A percentile compares a stretch with the other conserved stretches of the same genome.
phyloP scores from a whole-genome alignment of 2,797 vertebrate species.

The Ibycter americanus region DNA sequence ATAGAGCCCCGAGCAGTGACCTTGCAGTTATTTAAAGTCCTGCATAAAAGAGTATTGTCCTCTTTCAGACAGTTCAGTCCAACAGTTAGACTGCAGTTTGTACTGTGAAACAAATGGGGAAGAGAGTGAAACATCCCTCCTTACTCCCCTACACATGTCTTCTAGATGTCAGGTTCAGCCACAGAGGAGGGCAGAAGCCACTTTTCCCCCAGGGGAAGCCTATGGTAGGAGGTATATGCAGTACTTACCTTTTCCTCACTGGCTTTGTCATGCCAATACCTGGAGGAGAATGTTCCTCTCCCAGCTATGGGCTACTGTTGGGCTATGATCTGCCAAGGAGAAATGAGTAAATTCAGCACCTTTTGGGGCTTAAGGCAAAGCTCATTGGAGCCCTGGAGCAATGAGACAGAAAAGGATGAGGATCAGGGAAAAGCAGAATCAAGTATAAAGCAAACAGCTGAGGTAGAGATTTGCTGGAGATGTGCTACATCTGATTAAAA shows the following conservation, averaged over 20 bases:
- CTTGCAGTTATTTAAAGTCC: not conserved
- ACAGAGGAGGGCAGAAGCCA: not conserved
- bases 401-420: not conserved
- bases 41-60: not conserved
- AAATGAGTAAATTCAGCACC: not conserved
- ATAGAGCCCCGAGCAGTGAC: not conserved
- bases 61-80: not conserved
- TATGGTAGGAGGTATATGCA: not conserved
- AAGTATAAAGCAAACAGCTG: not conserved
- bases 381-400: not conserved
- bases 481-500: not conserved
- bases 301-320: not conserved
- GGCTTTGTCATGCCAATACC: not conserved
- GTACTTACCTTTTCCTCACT: not conserved
- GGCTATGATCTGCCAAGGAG: not conserved
- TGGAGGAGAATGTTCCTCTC: not conserved
- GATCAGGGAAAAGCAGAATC: not conserved
- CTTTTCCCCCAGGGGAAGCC: not conserved
- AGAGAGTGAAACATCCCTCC: not conserved
- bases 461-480: not conserved
- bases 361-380: not conserved
- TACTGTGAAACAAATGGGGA: not conserved
- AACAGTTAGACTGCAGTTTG: not conserved
- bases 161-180: not conserved
- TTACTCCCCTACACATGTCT: not conserved